Percentiles rank a stretch among this genome's conserved stretches.
Conservation (phyloP, 2,888 invertebrate species). For the Anticlea derivata region DNA sequence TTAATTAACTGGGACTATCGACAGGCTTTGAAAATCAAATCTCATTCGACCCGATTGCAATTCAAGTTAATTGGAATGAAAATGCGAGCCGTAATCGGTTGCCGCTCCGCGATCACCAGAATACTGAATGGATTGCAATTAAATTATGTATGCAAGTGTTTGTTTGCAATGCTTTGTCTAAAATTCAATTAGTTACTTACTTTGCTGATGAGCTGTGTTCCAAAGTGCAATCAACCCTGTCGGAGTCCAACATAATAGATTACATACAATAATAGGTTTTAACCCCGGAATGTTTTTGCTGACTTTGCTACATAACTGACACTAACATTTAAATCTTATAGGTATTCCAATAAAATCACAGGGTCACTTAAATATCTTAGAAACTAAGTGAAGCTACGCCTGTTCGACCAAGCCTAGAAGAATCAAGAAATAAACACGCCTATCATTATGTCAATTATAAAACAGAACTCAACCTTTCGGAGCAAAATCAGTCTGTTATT, state of each 20-base stretch:
- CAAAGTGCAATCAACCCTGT: background rate
- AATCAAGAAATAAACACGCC: no score
- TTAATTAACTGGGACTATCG: slow-evolving; percentile 28
- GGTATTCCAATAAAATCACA: no score
- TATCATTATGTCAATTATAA: no score
- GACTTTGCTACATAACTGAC: no score
- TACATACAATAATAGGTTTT: no score
- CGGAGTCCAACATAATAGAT: background rate
- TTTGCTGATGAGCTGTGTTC: slow-evolving; percentile 34
- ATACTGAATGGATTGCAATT: slow-evolving; percentile 19
- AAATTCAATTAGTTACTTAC: slow-evolving; percentile 48
- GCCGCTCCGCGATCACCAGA: slow-evolving; percentile 20
- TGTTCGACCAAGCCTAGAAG: no score
- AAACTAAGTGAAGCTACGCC: no score
- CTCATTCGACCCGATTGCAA: slow-evolving; percentile 22
- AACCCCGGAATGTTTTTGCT: no score
- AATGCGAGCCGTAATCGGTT: slow-evolving; percentile 20
- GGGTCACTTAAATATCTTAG: no score
- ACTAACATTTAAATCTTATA: no score
- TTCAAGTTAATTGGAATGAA: slow-evolving; percentile 26
- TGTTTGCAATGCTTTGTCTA: slow-evolving; percentile 38
- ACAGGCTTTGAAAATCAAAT: slow-evolving; percentile 26
- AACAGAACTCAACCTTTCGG: background rate
- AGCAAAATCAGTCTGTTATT: background rate
- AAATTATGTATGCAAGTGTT: slow-evolving; percentile 27